These are phyloP conservation scores for Temnopleurus reevesii DNA, from an alignment of 53 echinoderm and acorn worm genomes.

Conservation along the genomic window DNA sequence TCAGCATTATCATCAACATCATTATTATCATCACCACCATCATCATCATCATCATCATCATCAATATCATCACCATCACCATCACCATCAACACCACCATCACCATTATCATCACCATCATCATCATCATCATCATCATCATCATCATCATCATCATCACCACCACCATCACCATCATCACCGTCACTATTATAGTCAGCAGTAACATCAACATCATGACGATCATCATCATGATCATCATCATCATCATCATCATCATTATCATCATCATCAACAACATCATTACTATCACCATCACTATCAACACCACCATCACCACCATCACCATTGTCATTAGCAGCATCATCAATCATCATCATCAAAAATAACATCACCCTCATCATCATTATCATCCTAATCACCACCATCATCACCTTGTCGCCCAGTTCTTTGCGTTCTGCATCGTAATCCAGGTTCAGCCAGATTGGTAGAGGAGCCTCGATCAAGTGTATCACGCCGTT, in stretches of 20 bases:
- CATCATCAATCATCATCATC: background rate
- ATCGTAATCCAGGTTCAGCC: background rate
- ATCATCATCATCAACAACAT: background rate
- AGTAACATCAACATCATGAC: background rate
- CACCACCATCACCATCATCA: background rate
- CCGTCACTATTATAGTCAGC: background rate
- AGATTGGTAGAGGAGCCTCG: background rate
- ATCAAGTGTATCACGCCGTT: constrained; percentile 72
- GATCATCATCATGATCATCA: background rate
- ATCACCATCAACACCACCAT: background rate
- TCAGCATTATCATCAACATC: too few species aligned
- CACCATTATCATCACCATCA: background rate
- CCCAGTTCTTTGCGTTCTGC: too few species aligned
- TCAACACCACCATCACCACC: background rate
- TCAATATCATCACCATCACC: background rate
- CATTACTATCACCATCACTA: background rate
- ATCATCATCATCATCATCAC: background rate
- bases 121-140: background rate
- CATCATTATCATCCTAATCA: background rate
- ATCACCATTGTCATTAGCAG: background rate
- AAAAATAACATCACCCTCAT: background rate
- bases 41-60: background rate
- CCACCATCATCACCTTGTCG: too few species aligned
- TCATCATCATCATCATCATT: background rate
- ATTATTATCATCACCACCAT: background rate